These are phyloP conservation scores for Portevinia maculata DNA, from an alignment of 2,888 invertebrate genomes.

Conservation along the genomic window DNA sequence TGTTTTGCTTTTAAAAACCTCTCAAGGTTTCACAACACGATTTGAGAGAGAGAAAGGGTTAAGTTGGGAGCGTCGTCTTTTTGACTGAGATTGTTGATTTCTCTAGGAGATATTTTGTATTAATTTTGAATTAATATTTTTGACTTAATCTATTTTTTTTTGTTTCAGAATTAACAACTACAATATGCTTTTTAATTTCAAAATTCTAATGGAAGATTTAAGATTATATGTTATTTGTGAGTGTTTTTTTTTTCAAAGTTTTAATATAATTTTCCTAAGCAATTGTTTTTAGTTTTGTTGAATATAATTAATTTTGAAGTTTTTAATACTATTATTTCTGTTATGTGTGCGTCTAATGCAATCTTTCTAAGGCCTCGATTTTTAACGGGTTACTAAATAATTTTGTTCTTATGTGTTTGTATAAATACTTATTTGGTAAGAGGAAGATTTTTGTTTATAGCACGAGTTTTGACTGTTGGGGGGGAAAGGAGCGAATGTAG, in stretches of 20 bases:
- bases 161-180: conserved; percentile 37
- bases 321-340: conserved; percentile 26
- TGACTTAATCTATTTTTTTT: conserved; percentile 8
- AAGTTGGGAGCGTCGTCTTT: background rate
- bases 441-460: conserved; percentile 29
- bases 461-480: conserved; percentile 40
- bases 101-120: no score
- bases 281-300: conserved; percentile 18
- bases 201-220: conserved; percentile 73
- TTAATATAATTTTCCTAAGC: conserved; percentile 33
- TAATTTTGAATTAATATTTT: conserved; percentile 31
- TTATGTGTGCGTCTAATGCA: conserved; percentile 67
- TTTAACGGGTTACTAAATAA: conserved; percentile 10
- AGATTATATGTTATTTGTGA: conserved; percentile 56
- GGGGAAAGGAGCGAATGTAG: conserved; percentile 33
- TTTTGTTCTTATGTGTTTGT: conserved; percentile 19
- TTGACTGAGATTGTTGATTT: conserved; percentile 14
- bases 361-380: conserved; percentile 72
- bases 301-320: conserved; percentile 33
- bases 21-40: conserved; percentile 71
- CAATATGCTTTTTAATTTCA: conserved; percentile 45
- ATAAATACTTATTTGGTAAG: conserved; percentile 23
- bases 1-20: conserved; percentile 37
- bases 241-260: conserved; percentile 12
- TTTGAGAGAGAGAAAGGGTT: conserved; percentile 46